These are phyloP conservation scores for Rhaphigaster nebulosa DNA, from an alignment of 2,888 invertebrate species.

Conservation along the genomic window DNA sequence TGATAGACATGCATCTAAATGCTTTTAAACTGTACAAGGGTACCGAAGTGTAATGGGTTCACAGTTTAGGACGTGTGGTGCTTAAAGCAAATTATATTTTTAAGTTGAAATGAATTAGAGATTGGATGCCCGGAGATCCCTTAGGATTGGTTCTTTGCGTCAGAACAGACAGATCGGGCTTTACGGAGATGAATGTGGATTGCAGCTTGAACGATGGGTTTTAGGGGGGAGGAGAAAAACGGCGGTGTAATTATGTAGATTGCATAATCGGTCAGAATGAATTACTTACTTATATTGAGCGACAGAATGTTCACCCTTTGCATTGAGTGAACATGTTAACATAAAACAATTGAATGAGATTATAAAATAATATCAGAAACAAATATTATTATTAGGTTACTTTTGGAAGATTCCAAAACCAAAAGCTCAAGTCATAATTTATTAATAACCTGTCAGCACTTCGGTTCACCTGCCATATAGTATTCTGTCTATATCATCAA, in stretches of 20 bases:
- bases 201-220: not conserved
- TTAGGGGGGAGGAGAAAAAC: not conserved
- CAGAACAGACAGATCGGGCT: not conserved
- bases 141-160: not conserved
- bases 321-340: not conserved
- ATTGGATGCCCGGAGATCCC: not conserved
- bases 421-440: too few relatives aligned
- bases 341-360: not conserved
- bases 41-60: too few relatives aligned
- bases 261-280: not conserved
- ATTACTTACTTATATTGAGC: not conserved
- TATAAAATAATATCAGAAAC: too few relatives aligned
- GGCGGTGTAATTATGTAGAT: not conserved
- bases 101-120: not conserved
- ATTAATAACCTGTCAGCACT: too few relatives aligned
- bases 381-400: too few relatives aligned
- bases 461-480: too few relatives aligned
- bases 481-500: too few relatives aligned
- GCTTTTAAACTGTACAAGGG: too few relatives aligned
- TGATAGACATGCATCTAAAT: too few relatives aligned
- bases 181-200: conserved; percentile 14
- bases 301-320: not conserved
- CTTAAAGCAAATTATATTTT: not conserved
- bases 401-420: not conserved
- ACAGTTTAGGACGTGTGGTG: too few relatives aligned